Evolutionary conservation across 2,797 vertebrate species (phyloP), one percentile per base, ranked within the genome.

Genomic region (Hippocampus kuda): DNA sequence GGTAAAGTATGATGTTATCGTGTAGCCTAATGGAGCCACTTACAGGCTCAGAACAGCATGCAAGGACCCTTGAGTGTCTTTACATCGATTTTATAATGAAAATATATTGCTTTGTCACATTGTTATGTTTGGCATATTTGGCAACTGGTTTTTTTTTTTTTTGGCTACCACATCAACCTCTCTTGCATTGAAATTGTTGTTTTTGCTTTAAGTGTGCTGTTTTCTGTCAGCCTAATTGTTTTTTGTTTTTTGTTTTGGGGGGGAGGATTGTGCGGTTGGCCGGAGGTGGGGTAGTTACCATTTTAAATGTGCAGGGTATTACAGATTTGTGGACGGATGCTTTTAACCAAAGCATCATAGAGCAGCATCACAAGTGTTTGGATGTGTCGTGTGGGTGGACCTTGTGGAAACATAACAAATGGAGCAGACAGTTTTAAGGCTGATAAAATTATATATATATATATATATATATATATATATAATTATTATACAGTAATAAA

Each of bases 1-100:
- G 83, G 86, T 88, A 80, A 79, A 80, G 77, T 78, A 75, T 72
- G 85, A 89, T 90, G 80, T 88, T 88, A 89, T 89, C 86, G 65
- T 77, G 77, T 75, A 73, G 72, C 70, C 80, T 90, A 86, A 88
- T 87, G 86, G 84, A 89, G 84, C 86, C 83, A 76, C 86, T 86
- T 84, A 84, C 81, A 77, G 64, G 76, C 77, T 75, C 82, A 79
- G 70, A 82, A 71, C 66, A 81, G 70, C 61, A 70, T 75, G 72
- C 77, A 78, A 72, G 67, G 77, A 76, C 69, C 76, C 70, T 66
- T 83, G 70, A 86, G 70, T 73, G 76, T 86, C 79, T 81, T 82
- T 73, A 77, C 77, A 88, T 89, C 83, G 86, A 89, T 89, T 88
- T 86, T 81, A 70, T 83, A 75, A 86, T 88, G 75, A 77, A 67